These are phyloP conservation scores for Thunnus maccoyii DNA, from an alignment of 2,113 vertebrate species.

Conservation along the genomic window DNA sequence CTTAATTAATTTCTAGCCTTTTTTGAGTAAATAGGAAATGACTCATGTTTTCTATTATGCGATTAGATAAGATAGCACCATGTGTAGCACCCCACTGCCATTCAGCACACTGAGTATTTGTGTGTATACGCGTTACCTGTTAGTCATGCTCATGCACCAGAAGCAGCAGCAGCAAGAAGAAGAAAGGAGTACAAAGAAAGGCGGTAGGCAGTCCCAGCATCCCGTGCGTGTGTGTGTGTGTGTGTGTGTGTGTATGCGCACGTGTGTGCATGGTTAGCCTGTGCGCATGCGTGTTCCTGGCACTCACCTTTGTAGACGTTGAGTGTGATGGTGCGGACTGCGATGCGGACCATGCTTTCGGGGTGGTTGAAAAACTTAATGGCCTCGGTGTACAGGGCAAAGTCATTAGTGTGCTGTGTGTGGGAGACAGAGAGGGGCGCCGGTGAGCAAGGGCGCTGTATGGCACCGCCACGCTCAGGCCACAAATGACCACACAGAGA, in stretches of 20 bases:
- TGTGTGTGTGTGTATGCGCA: background rate
- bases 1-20: too few species aligned
- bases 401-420: constrained; percentile 98
- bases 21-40: too few species aligned
- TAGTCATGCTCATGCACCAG: constrained; percentile 71
- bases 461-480: constrained; percentile 17
- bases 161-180: constrained; percentile 61
- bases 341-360: constrained; percentile 99
- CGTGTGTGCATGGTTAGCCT: constrained; percentile 17
- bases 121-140: constrained; percentile 56
- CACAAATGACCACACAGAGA: constrained; percentile 62
- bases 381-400: constrained; percentile 99
- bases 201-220: constrained; percentile 40
- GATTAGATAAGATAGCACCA: background rate
- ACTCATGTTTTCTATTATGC: too few species aligned
- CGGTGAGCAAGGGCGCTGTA: constrained; percentile 63
- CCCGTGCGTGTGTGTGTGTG: background rate
- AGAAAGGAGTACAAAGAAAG: constrained; percentile 10
- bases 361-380: constrained; percentile 99
- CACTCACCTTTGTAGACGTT: constrained; percentile 99
- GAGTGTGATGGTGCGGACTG: constrained; percentile 97
- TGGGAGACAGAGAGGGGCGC: constrained; percentile 79
- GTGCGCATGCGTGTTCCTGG: constrained; percentile 13
- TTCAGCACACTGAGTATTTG: background rate
- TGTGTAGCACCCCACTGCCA: too few species aligned